Evolutionary conservation across 2,797 vertebrate species (phyloP).

Genomic region (Oreochromis grahami): DNA sequence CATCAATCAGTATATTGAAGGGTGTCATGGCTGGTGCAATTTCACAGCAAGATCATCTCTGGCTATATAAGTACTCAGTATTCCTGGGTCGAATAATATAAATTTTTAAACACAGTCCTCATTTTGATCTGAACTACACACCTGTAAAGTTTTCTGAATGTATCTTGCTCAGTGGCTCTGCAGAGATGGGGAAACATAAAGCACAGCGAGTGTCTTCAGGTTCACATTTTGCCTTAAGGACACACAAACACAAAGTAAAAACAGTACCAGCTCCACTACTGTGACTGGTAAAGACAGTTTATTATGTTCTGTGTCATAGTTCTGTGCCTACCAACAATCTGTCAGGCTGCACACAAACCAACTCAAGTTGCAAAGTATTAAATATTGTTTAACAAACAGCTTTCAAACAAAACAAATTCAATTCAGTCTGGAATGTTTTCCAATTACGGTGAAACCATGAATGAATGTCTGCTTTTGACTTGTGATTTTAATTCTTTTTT

Average conservation of each 20-base stretch:
- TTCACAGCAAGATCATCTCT: neutral
- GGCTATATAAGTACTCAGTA: neutral
- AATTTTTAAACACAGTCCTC: neutral
- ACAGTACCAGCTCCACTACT: neutral
- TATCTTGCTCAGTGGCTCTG: neutral
- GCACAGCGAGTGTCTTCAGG: accelerated
- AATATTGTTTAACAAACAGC: neutral
- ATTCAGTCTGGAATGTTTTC: neutral
- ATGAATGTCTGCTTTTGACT: neutral
- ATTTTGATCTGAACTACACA: neutral
- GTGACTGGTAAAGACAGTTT: neutral
- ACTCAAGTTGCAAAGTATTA: neutral
- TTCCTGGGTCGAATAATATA: neutral
- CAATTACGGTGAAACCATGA: neutral
- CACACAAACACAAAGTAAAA: neutral
- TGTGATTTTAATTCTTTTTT: neutral
- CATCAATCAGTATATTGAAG: neutral
- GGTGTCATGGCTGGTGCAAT: neutral
- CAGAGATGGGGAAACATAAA: neutral
- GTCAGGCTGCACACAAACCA: neutral
- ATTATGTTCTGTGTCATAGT: neutral
- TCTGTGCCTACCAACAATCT: neutral
- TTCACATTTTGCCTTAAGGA: neutral
- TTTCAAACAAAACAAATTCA: neutral
- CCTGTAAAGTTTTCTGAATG: neutral